Percentiles rank a stretch among this genome's conserved stretches.
phyloP scores from a whole-genome alignment of 2,888 invertebrate genomes.

The Tetanocera ferruginea region DNA sequence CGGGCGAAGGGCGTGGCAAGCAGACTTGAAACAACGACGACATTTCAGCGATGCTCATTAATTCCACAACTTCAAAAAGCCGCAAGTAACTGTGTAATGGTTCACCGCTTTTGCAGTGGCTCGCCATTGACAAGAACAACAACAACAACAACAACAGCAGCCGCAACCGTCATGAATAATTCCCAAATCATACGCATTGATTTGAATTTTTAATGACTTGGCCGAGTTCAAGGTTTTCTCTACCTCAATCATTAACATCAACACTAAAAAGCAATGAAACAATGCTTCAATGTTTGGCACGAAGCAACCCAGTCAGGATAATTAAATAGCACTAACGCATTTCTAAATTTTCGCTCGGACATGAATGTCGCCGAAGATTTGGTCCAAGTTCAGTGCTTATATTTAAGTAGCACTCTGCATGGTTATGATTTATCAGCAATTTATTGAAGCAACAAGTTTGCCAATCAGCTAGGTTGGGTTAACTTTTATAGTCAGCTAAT shows the following conservation, averaged over 20 bases:
- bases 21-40: background rate
- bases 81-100: too few species aligned
- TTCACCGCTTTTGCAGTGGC: background rate
- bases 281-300: background rate
- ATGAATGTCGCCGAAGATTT: background rate
- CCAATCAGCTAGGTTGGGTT: background rate
- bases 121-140: constrained; percentile 12
- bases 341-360: background rate
- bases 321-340: background rate
- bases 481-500: too few species aligned
- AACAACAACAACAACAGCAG: background rate
- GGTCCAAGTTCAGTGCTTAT: background rate
- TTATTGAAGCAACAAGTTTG: background rate
- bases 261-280: background rate
- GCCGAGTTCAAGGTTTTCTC: background rate
- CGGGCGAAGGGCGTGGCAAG: background rate
- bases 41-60: too few species aligned
- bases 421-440: constrained; percentile 1
- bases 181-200: background rate
- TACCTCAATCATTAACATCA: background rate
- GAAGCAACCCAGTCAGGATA: background rate
- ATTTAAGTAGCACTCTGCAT: background rate
- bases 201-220: constrained; percentile 17
- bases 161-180: constrained; percentile 13
- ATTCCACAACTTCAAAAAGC: too few species aligned